Evolutionary conservation across 2,888 invertebrate genomes (phyloP).

Genomic region (Temnothorax ravouxi): DNA sequence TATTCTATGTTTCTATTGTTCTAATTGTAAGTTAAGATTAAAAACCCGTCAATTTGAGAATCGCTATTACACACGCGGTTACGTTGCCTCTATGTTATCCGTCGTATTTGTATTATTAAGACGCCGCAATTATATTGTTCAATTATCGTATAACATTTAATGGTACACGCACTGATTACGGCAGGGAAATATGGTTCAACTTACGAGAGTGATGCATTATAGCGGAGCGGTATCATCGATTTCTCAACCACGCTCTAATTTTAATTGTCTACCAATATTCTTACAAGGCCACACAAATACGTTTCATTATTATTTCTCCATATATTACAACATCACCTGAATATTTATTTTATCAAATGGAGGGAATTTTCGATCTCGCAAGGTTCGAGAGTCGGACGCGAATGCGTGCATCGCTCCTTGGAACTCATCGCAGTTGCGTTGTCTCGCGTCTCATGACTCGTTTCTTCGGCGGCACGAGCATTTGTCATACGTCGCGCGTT

Average conservation of each 20-base stretch:
- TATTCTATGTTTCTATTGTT: background rate
- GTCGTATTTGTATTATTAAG: background rate
- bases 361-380: background rate
- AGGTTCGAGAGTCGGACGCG: background rate
- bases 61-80: background rate
- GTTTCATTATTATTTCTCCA: background rate
- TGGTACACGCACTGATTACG: conserved; percentile 53
- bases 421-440: background rate
- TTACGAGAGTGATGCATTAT: conserved; percentile 34
- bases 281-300: background rate
- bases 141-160: conserved; percentile 50
- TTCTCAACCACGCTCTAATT: conserved; percentile 2
- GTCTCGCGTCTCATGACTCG: no score
- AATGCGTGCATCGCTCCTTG: background rate
- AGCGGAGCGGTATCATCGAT: conserved; percentile 21
- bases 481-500: conserved; percentile 22
- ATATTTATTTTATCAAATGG: background rate
- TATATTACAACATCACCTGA: background rate
- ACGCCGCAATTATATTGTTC: conserved; percentile 4
- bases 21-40: background rate
- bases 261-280: conserved; percentile 6
- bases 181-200: conserved; percentile 4
- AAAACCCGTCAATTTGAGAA: background rate
- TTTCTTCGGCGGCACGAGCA: background rate
- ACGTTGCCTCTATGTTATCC: background rate